These are phyloP conservation scores for Gymnarchus niloticus DNA, from an alignment of 2,113 vertebrate genomes.

Conservation along the genomic window DNA sequence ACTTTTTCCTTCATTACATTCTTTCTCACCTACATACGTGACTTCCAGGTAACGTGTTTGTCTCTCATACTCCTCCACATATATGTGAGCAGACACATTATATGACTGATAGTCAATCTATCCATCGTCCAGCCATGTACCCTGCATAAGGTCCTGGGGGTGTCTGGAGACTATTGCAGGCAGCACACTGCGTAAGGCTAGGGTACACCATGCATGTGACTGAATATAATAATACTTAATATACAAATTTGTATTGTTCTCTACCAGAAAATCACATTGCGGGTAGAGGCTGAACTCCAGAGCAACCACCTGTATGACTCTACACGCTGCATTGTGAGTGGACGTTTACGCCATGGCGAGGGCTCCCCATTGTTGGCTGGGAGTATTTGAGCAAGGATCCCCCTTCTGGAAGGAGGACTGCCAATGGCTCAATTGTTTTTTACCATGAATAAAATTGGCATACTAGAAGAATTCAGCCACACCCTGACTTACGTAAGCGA, in stretches of 20 bases:
- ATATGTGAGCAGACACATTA: neutral
- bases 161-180: too few species aligned
- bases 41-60: conserved; percentile 77
- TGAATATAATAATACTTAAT: neutral
- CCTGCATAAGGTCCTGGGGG: neutral
- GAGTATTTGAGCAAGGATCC: conserved; percentile 53
- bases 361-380: conserved; percentile 63
- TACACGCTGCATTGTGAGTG: conserved; percentile 20
- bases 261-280: conserved; percentile 77
- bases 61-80: neutral
- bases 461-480: neutral
- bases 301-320: conserved; percentile 69
- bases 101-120: neutral
- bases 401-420: neutral
- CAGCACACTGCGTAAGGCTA: too few species aligned
- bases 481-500: too few species aligned
- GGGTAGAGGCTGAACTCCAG: conserved; percentile 60
- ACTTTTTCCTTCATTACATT: conserved; percentile 87
- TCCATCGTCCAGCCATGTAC: neutral
- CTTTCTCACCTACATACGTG: conserved; percentile 88
- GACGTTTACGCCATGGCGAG: conserved; percentile 47
- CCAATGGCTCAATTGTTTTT: neutral
- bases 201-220: neutral
- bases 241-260: conserved; percentile 28
- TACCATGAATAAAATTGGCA: neutral